phyloP scores from a whole-genome alignment of 37 sponge, comb jelly and placozoan genomes.

The Ianthella basta region DNA sequence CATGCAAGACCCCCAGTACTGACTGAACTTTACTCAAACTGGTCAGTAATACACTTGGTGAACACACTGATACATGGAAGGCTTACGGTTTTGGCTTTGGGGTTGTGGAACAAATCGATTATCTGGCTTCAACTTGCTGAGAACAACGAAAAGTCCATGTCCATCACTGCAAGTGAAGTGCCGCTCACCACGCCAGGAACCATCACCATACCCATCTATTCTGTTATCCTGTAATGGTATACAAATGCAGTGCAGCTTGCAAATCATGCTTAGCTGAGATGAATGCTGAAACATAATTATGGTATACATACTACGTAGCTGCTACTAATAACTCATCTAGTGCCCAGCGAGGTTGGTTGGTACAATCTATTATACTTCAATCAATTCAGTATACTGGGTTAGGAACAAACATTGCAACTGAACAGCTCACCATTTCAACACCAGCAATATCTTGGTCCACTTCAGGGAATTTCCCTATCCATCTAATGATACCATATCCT shows the following conservation, averaged over 20 bases:
- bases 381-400: no score
- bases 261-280: no score
- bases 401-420: background rate
- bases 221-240: slow-evolving; percentile 11
- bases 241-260: background rate
- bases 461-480: slow-evolving; percentile 66
- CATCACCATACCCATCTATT: slow-evolving; percentile 10
- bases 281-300: no score
- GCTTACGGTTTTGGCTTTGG: background rate
- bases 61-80: no score
- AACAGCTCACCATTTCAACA: slow-evolving; percentile 66
- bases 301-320: no score
- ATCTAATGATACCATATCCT: slow-evolving; percentile 57
- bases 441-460: slow-evolving; percentile 51
- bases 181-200: background rate
- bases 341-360: no score
- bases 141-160: slow-evolving; percentile 17
- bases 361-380: no score
- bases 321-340: no score
- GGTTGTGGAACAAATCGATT: background rate
- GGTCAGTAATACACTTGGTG: no score
- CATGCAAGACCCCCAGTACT: no score
- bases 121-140: background rate
- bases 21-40: no score
- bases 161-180: slow-evolving; percentile 22